Conservation (phyloP, 1,140 invertebrate genomes). For the Armadillidium nasatum region DNA sequence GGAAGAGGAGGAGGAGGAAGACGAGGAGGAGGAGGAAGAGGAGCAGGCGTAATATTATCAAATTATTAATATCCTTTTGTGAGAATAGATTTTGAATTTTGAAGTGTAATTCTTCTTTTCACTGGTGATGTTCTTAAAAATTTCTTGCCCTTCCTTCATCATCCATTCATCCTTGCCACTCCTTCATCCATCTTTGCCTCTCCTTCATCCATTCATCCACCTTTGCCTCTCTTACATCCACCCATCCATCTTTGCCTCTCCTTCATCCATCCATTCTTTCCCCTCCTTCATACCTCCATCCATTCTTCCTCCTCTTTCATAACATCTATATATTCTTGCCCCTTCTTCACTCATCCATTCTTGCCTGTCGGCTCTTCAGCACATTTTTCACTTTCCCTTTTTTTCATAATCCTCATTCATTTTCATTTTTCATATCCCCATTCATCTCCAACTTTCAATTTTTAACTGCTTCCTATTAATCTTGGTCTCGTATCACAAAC, state of each 20-base stretch:
- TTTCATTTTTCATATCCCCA: background rate
- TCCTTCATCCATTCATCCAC: background rate
- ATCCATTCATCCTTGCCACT: background rate
- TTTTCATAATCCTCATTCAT: background rate
- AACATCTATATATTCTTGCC: background rate
- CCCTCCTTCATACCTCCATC: background rate
- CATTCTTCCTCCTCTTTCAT: background rate
- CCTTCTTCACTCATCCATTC: background rate
- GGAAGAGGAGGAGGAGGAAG: too few species aligned
- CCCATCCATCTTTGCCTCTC: too few species aligned
- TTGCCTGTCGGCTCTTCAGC: background rate
- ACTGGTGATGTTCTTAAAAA: too few species aligned
- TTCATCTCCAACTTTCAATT: background rate
- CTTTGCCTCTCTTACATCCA: background rate
- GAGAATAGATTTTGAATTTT: too few species aligned
- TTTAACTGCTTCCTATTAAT: constrained; percentile 8
- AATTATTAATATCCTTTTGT: too few species aligned
- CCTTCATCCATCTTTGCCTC: background rate
- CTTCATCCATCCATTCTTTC: too few species aligned
- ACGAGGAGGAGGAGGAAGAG: too few species aligned
- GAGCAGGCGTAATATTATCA: too few species aligned
- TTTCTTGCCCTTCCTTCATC: too few species aligned
- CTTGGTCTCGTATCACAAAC: background rate
- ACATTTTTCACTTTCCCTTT: background rate
- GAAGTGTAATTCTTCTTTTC: too few species aligned